Evolutionary conservation across 2,113 vertebrate species (phyloP), one percentile per base, ranked within the genome.

Genomic region (Notechis scutatus): DNA sequence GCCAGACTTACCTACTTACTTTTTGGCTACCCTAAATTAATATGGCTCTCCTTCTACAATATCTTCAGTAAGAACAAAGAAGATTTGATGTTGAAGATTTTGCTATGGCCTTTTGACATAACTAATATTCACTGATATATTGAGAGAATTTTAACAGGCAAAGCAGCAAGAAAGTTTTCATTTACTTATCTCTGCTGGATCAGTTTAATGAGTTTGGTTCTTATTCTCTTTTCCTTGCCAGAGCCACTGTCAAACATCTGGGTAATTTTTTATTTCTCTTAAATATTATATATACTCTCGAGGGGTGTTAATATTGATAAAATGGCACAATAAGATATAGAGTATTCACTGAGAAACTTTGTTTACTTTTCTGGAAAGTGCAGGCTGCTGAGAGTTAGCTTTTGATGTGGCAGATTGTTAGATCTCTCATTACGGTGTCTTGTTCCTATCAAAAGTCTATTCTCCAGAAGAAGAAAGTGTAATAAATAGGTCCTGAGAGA

Each of bases 191-290:
- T 92, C 34, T 90, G 10, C 0, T 57, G 21, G 59, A 0, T 52
- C 26, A 81, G n/a, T 9, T 95, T 93, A 89, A 10, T 15, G n/a
- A 87, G 29, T 45, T 85, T 88, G 85, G 45, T 61, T 93, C 55
- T 69, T 88, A 56, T 39, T 92, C 20, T 61, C 0, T 91, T 59
- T 59, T 5, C 90, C 86, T 93, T 95, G 42, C 59, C 85, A 56
- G 94, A 85, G 56, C 54, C 47, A 57, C 5, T 6, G 6, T 92
- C 52, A 39, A 89, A 94, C 87, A 81, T 90, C 21, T 26, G 59
- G 74, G 56, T 59, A 89, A 8, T 20, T 50, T 42, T 15, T 0
- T 11, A 74, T 54, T 85, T 93, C 61, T 85, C 91, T 29, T 85
- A 54, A 54, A 50, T 81, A 87, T 0, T 5, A 91, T 21, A 55